Base-by-base conservation (phyloP, 2,888 invertebrate species). In the Stenodema calcarata region DNA sequence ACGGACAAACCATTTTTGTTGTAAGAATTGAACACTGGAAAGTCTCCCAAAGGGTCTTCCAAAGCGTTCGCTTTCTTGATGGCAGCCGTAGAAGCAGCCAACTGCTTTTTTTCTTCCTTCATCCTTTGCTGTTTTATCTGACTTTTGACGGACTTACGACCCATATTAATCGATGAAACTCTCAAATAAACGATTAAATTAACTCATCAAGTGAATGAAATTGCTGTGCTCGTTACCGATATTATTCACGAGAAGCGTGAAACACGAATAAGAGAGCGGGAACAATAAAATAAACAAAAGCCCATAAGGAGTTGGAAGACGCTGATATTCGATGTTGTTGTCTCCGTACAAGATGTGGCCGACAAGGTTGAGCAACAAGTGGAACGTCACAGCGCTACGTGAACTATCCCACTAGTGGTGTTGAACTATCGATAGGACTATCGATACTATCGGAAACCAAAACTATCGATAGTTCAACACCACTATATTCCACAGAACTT, bases 81-180 rank as follows among this genome's bases (percentile, higher is more conserved):
- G 41, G 81, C 76, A n/a, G 75, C 86, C 18, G 44, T 18, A 0
- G 84, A 87, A 16, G 50, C 44, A 30, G 76, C 23, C 27, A 87
- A 28, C 73, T 87, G 86, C 47, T 88, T 88, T 76, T 86, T 88
- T 41, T 88, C 88, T 81, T 88, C 88, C 18, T 87, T 88, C 80
- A 86, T 75, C 23, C 86, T 50, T 16, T 69, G 78, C 69, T 87
- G 87, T 69, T 88, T 88, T 18, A 69, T 54, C 18, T 47, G 78
- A 69, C 42, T 87, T 76, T 88, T 88, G 41, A 82, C 83, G 6
- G 87, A 87, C 27, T 87, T 85, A 16, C 86, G 76, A 11, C 88
- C 88, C 88, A 88, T 88, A 4, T 4, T 18, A 23, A n/a, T n/a
- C n/a, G n/a, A n/a, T 62, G 62, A 44, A 18, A 30, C 18, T 50